phyloP scores from a whole-genome alignment of 2,888 invertebrate genomes.

The Plebejus melissa region DNA sequence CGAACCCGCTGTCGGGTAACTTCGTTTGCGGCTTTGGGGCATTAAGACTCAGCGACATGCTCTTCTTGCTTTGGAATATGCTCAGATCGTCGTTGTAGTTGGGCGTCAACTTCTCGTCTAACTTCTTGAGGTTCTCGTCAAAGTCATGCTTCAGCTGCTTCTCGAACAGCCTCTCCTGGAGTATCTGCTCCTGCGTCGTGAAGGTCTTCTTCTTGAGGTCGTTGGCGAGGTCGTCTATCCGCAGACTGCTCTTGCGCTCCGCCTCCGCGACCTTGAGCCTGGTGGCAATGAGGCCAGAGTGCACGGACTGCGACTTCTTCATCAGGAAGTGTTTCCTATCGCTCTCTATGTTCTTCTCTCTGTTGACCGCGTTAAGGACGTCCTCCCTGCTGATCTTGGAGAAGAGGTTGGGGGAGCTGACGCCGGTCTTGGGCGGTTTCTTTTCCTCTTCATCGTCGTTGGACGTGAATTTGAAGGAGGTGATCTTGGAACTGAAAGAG shows the following conservation, averaged over 20 bases:
- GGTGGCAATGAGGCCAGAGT: conserved; percentile 60
- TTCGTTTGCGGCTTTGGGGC: conserved; percentile 44
- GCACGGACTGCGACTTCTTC: conserved; percentile 71
- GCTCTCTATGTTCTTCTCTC: conserved; percentile 51
- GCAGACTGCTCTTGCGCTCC: conserved; percentile 61
- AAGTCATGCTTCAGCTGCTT: conserved; percentile 70
- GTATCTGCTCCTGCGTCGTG: conserved; percentile 83
- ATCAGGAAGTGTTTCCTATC: conserved; percentile 55
- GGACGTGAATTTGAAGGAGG: conserved; percentile 56
- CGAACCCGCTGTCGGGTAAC: conserved; percentile 80
- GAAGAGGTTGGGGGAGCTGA: conserved; percentile 68
- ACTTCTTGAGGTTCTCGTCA: conserved; percentile 53
- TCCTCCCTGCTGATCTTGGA: conserved; percentile 58
- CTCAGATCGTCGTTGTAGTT: conserved; percentile 57
- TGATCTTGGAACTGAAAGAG: conserved; percentile 67
- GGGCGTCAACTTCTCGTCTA: conserved; percentile 28
- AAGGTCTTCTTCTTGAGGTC: conserved; percentile 71
- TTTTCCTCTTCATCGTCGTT: conserved; percentile 62
- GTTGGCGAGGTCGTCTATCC: conserved; percentile 56
- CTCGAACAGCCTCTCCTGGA: conserved; percentile 79
- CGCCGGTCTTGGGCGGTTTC: conserved; percentile 57
- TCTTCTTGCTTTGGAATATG: conserved; percentile 58
- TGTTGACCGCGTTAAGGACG: conserved; percentile 46
- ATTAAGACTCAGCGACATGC: conserved; percentile 63
- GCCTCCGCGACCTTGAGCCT: conserved; percentile 72